phyloP scores from a whole-genome alignment of 2,797 vertebrate species.

The Orientallactaga sibirica region DNA sequence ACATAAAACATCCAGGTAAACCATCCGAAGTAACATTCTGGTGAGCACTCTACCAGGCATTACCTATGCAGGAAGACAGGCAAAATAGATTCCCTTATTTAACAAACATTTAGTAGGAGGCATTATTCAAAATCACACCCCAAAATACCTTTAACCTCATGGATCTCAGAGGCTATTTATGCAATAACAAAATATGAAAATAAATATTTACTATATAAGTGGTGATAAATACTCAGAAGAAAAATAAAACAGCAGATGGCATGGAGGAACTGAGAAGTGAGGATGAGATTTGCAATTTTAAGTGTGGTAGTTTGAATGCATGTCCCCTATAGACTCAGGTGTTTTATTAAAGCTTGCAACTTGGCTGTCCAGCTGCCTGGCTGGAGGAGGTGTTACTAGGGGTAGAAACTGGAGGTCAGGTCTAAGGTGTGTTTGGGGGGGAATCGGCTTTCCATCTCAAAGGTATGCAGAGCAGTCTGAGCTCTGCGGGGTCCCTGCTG shows the following conservation, averaged over 20 bases:
- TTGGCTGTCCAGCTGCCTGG: no score
- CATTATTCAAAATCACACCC: not conserved
- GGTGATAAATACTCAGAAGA: not conserved
- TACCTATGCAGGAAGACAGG: not conserved
- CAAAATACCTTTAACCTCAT: not conserved
- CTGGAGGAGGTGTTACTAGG: no score
- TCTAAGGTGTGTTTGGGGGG: no score
- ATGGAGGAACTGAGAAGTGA: not conserved
- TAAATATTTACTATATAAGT: not conserved
- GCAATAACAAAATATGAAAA: conserved; percentile 12
- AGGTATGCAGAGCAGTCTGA: no score
- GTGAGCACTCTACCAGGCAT: not conserved
- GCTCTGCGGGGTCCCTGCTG: no score
- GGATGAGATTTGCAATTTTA: not conserved
- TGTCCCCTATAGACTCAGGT: no score
- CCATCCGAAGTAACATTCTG: not conserved
- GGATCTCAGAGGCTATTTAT: not conserved
- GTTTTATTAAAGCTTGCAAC: no score
- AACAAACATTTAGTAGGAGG: not conserved
- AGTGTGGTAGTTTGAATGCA: not conserved
- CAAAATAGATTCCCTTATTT: not conserved
- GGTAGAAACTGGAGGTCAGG: no score
- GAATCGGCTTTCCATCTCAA: no score
- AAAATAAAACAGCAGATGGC: not conserved
- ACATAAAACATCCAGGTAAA: not conserved